Base-by-base conservation (phyloP, 2,888 invertebrate species). In the Lepidonotus clava region DNA sequence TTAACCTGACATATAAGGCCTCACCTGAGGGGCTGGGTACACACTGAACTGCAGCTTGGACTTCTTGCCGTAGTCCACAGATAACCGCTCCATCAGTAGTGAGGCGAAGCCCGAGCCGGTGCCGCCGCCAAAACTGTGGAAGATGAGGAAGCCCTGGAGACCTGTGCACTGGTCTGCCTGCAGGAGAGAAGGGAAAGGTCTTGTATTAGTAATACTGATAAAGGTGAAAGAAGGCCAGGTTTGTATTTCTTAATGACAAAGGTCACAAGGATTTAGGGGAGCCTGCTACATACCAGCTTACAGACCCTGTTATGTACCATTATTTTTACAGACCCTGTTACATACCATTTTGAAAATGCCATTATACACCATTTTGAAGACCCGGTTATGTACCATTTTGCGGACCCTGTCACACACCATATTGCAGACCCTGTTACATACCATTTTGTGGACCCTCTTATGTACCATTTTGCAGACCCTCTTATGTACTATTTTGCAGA, bases 81-180 rank as follows among this genome's bases (percentile, higher is more conserved):
- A 87, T 4, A 98, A 95, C 85, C 96, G 96, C 94, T 98, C 97
- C 97, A 98, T 97, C 34, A 98, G 95, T 66, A 98, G 95, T 0
- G 97, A 97, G 0, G 97, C 97, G 94, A 98, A 98, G 0, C 98
- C 98, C 0, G 97, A 97, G 38, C 97, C 98, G 38, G 97, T 98
- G 83, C 97, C 97, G 96, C 97, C 87, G 96, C 97, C 95, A 89
- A 98, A 98, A 5, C 97, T 97, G 94, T 98, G 98, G 94, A 97
- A 98, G 87, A 98, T 96, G 91, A 98, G 96, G 95, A 98, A 98
- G 51, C 98, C 98, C 90, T 95, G 95, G 14, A 95, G 94, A 2
- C 97, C 96, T 61, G 96, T 96, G 92, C 97, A 97, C 93, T 97
- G 96, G 92, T 97, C 97, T 83, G 93, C 53, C 83, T 83, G 51